Conservation (phyloP, 2,113 vertebrate species). For the Aramus guarauna region DNA sequence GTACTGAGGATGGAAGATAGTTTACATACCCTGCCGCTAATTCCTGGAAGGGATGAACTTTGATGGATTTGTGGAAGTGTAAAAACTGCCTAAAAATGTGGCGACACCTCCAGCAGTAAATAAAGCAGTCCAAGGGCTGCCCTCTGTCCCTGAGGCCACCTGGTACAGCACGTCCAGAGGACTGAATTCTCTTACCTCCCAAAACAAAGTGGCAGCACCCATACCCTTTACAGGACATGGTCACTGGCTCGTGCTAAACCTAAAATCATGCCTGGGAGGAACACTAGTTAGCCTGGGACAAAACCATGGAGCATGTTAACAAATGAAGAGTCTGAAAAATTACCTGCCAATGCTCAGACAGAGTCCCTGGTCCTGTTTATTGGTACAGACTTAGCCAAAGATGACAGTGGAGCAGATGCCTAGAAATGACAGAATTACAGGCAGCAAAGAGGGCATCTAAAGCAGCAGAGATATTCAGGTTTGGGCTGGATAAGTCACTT, state of each 20-base stretch:
- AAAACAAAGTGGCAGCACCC: not conserved
- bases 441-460: not conserved
- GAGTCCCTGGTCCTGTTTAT: not conserved
- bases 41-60: not conserved
- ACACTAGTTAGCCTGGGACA: not conserved
- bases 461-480: not conserved
- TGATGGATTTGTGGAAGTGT: not conserved
- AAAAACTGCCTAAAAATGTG: not conserved
- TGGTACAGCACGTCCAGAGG: not conserved
- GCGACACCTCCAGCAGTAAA: not conserved
- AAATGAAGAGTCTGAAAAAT: not conserved
- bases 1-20: not conserved
- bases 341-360: not conserved
- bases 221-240: not conserved
- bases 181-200: not conserved
- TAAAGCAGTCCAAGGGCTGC: not conserved
- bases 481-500: not conserved
- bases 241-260: not conserved
- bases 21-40: not conserved
- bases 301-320: not conserved
- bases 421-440: not conserved
- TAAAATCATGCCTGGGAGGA: not conserved
- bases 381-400: not conserved
- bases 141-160: not conserved
- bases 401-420: not conserved